A percentile compares a stretch with the other conserved stretches of the same genome.
phyloP scores from a whole-genome alignment of 2,888 invertebrate species.

The Cynaeus angustus region DNA sequence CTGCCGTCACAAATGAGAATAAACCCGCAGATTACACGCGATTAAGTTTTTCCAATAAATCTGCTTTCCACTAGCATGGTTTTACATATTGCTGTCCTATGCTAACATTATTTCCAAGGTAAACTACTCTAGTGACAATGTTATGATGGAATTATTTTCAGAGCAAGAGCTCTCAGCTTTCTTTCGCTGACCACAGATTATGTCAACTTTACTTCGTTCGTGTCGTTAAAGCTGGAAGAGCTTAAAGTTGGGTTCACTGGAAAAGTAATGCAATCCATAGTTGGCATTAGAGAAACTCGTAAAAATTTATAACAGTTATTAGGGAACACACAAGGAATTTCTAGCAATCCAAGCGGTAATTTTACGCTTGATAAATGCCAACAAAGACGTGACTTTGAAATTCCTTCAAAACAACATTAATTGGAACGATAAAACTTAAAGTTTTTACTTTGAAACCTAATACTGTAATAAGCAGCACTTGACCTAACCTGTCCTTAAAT shows the following conservation, averaged over 20 bases:
- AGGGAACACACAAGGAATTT: not conserved
- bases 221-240: conserved; percentile 15
- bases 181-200: conserved; percentile 19
- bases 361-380: not conserved
- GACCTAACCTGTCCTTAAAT: not conserved
- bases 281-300: conserved; percentile 3
- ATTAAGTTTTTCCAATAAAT: not conserved
- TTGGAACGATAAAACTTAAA: too few species aligned
- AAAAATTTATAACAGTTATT: conserved; percentile 10
- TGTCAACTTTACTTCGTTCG: conserved; percentile 23
- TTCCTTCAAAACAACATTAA: too few species aligned
- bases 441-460: not conserved
- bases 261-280: conserved; percentile 11
- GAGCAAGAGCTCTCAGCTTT: conserved; percentile 15
- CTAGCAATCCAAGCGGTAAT: not conserved
- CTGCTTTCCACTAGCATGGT: not conserved
- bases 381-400: too few species aligned
- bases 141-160: not conserved
- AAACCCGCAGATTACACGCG: not conserved
- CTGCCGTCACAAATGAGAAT: not conserved
- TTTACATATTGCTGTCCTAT: not conserved
- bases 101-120: not conserved
- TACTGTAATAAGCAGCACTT: not conserved
- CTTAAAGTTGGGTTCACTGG: not conserved
- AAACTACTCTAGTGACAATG: not conserved